Base-by-base conservation (phyloP, 1,140 invertebrate species). In the Drosophila mayri region DNA sequence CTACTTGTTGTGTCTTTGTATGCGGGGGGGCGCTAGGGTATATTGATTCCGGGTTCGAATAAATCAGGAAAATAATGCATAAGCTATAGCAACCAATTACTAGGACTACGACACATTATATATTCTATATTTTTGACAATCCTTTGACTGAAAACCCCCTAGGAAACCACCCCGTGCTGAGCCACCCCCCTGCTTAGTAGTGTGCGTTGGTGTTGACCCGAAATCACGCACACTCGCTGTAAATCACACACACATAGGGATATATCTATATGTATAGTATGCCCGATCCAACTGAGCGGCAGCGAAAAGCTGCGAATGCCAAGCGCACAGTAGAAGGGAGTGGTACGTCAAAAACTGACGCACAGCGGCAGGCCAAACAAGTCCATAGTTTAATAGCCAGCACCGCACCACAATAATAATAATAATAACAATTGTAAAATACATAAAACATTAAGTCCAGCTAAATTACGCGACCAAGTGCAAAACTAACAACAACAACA, bases 261-360 rank as follows among this genome's bases (percentile, higher is more conserved):
- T 14, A 46, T 71, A 58, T 37, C 32, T 74, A 20, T 16, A 61
- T 12, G 38, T 18, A 35, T 52, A 46, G 54, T 80, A 70, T 85
- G 77, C 57, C 76, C 62, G 79, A 66, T 77, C 82, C 81, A 75
- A 84, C 22, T 70, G 74, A 85, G 81, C 81, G 75, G 79, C 70
- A 81, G 61, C 59, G 67, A 87, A 87, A 88, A 84, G 74, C 81
- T 86, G 82, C 75, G 76, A 86, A 86, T 64, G 80, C 82, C 68
- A 81, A 85, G 82, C 78, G 82, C 82, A 76, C 79, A 81, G 79
- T 77, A 85, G 70, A 84, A 93, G 92, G 92, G 92, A 93, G 92
- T 92, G 92, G 92, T 92, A 92, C 91, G 92, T 92, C 91, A 91
- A 92, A 92, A 92, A 91, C 92, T 93, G 92, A 93, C 92, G 92